Percentiles rank a stretch among this genome's conserved stretches.
phyloP scores from a whole-genome alignment of 2,797 vertebrate species.

The Moxostoma hubbsi region DNA sequence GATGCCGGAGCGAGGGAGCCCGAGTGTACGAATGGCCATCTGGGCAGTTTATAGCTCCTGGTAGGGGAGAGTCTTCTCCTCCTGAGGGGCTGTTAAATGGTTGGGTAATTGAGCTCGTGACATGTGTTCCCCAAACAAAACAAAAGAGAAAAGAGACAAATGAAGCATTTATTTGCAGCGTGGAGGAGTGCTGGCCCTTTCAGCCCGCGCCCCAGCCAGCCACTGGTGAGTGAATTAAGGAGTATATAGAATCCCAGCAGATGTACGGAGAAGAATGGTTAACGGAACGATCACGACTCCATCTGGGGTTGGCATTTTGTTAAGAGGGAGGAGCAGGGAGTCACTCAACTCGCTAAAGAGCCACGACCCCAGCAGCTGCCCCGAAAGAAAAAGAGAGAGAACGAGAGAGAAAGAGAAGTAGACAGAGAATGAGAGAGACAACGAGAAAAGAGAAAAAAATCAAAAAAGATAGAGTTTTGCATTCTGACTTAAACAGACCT shows the following conservation, averaged over 20 bases:
- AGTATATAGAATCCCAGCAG: constrained; percentile 93
- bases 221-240: constrained; percentile 95
- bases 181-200: constrained; percentile 94
- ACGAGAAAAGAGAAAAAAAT: no score
- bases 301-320: constrained; percentile 99
- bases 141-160: constrained; percentile 99
- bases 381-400: constrained; percentile 65
- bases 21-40: constrained; percentile 83
- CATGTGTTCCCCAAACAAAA: constrained; percentile 99
- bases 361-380: constrained; percentile 95
- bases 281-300: constrained; percentile 98
- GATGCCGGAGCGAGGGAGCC: constrained; percentile 20
- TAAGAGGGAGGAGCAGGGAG: constrained; percentile 81
- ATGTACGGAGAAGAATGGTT: constrained; percentile 96
- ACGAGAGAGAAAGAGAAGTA: constrained; percentile 23
- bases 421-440: background rate
- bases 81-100: constrained; percentile 97
- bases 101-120: constrained; percentile 99
- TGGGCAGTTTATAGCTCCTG: constrained; percentile 88
- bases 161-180: constrained; percentile 99
- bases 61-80: constrained; percentile 87
- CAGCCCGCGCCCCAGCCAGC: constrained; percentile 83
- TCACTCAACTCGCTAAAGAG: constrained; percentile 98
- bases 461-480: no score
- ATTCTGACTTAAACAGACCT: no score